These are phyloP conservation scores for Euspilapteryx auroguttella DNA, from an alignment of 2,888 invertebrate genomes.

Conservation along the genomic window DNA sequence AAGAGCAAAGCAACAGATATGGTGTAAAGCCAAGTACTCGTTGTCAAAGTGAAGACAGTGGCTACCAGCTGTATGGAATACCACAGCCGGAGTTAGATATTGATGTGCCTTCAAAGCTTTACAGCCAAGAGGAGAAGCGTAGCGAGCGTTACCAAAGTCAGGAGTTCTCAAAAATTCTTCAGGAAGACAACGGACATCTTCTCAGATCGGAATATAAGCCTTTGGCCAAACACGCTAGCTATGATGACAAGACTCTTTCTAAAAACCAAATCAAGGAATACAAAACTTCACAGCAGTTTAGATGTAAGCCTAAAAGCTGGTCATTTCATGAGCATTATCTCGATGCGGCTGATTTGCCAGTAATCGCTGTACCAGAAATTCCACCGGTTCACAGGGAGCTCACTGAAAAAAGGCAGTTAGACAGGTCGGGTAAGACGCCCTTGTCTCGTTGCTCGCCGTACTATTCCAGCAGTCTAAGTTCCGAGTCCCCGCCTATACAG, in stretches of 20 bases:
- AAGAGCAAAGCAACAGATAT: constrained; percentile 43
- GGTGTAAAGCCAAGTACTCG: constrained; percentile 49
- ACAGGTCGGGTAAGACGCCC: constrained; percentile 55
- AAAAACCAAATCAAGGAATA: constrained; percentile 67
- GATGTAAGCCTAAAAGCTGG: constrained; percentile 63
- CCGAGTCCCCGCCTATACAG: constrained; percentile 72
- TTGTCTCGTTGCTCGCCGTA: constrained; percentile 73
- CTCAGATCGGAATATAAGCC: constrained; percentile 60
- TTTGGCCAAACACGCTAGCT: constrained; percentile 66
- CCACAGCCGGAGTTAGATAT: constrained; percentile 59
- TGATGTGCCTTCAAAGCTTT: constrained; percentile 56
- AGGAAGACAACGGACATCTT: constrained; percentile 39
- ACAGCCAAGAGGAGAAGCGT: constrained; percentile 64
- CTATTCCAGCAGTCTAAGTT: constrained; percentile 74
- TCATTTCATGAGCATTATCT: constrained; percentile 67
- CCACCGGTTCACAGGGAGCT: constrained; percentile 44
- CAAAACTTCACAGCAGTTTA: constrained; percentile 57
- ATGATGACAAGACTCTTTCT: constrained; percentile 65
- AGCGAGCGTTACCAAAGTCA: constrained; percentile 68
- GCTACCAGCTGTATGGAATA: constrained; percentile 36
- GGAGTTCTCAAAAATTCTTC: constrained; percentile 58
- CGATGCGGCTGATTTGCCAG: constrained; percentile 52
- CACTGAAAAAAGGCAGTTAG: constrained; percentile 37
- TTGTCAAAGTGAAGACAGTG: constrained; percentile 65
- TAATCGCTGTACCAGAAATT: constrained; percentile 58